Conservation (phyloP, 2,888 invertebrate genomes). For the Agapostemon virescens region DNA sequence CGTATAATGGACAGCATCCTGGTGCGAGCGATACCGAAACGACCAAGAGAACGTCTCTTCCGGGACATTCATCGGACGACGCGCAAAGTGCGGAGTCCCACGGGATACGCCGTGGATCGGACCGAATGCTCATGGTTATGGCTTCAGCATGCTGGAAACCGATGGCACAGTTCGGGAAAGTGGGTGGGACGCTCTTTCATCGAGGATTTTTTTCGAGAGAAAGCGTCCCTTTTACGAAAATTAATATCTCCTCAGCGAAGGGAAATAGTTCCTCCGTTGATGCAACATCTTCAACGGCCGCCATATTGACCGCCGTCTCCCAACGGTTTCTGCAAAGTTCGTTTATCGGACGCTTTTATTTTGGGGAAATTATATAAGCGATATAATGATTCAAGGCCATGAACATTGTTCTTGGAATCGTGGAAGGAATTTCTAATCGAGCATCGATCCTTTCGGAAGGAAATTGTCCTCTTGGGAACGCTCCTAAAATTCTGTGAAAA, state of each 20-base stretch:
- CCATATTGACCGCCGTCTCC: too few relatives aligned
- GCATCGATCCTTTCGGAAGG: too few relatives aligned
- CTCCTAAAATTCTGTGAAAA: background rate
- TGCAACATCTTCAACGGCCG: too few relatives aligned
- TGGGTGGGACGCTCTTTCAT: background rate
- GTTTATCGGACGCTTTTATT: too few relatives aligned
- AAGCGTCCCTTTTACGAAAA: background rate
- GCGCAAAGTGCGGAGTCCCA: constrained; percentile 61
- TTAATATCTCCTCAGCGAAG: background rate
- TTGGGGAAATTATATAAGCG: too few relatives aligned
- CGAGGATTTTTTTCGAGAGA: background rate
- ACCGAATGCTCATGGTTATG: constrained; percentile 36
- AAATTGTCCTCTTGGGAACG: too few relatives aligned
- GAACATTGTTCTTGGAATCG: too few relatives aligned
- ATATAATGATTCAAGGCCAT: too few relatives aligned
- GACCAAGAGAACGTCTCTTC: constrained; percentile 58
- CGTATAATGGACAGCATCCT: constrained; percentile 61
- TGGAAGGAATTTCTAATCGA: background rate
- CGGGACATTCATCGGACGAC: constrained; percentile 61
- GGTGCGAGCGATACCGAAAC: constrained; percentile 52
- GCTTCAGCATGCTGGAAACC: constrained; percentile 18
- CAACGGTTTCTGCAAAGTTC: too few relatives aligned
- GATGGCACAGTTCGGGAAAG: constrained; percentile 3
- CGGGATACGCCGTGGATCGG: constrained; percentile 58
- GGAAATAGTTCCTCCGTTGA: background rate